phyloP scores from a whole-genome alignment of 2,113 vertebrate genomes.

The Oryzias javanicus region DNA sequence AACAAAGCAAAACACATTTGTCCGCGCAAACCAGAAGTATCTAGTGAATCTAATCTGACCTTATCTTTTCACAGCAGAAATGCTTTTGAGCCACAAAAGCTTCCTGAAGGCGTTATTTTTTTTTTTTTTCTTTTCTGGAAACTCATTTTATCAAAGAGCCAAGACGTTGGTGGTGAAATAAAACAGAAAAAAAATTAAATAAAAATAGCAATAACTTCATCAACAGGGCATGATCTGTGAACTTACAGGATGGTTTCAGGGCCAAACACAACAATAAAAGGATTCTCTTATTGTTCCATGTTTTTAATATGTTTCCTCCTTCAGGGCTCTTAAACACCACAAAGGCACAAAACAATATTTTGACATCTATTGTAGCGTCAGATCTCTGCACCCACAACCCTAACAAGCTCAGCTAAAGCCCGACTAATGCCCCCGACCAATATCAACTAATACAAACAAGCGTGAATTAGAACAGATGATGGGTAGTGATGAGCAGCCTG shows the following conservation, averaged over 20 bases:
- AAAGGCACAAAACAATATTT: neutral
- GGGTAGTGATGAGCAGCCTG: neutral
- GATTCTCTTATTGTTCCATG: neutral
- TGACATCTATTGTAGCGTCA: too few relatives aligned
- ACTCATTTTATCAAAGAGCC: slow-evolving; percentile 13
- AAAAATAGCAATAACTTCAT: slow-evolving; percentile 9
- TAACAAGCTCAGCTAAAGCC: neutral
- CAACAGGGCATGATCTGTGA: neutral
- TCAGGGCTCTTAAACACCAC: neutral
- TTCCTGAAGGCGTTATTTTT: slow-evolving; percentile 12
- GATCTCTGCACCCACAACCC: neutral
- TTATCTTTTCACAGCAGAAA: slow-evolving; percentile 41
- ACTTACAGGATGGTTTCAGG: slow-evolving; percentile 2
- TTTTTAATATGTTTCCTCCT: slow-evolving; percentile 1
- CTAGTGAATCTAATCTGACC: slow-evolving; percentile 49
- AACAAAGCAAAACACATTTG: slow-evolving; percentile 11
- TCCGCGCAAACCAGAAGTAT: neutral
- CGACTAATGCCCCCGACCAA: neutral
- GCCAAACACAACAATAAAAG: too few relatives aligned
- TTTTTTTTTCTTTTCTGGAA: slow-evolving; percentile 1
- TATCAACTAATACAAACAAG: neutral
- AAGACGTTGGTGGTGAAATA: neutral
- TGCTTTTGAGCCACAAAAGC: slow-evolving; percentile 6
- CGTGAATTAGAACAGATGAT: slow-evolving; percentile 1
- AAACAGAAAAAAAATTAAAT: slow-evolving; percentile 19